Evolutionary conservation across 2,113 vertebrate genomes (phyloP).

Genomic region (Tachysurus fulvidraco): DNA sequence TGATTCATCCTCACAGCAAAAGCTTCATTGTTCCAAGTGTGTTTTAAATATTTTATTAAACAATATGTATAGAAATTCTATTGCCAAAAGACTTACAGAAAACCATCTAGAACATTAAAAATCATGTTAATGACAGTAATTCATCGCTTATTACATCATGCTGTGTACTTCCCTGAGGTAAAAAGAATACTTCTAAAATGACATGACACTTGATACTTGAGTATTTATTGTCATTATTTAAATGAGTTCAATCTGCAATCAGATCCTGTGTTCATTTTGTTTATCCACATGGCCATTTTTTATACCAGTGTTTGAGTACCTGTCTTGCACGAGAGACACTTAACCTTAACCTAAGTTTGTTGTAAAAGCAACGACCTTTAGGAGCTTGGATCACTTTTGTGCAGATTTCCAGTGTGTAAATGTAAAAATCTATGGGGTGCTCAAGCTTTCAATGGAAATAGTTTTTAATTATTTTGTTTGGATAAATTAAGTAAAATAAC

Average conservation of each 20-base stretch:
- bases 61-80: neutral
- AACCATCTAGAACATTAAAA: neutral
- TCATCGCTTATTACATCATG: neutral
- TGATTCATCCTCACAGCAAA: neutral
- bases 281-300: neutral
- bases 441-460: neutral
- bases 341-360: neutral
- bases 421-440: neutral
- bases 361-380: conserved; percentile 8
- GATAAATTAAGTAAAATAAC: neutral
- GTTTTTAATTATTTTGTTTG: neutral
- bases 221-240: neutral
- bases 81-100: neutral
- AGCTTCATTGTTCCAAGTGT: neutral
- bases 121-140: neutral
- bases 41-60: neutral
- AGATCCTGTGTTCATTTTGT: neutral
- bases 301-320: neutral
- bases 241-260: neutral
- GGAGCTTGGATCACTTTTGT: neutral
- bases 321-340: neutral
- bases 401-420: neutral
- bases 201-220: neutral
- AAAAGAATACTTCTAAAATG: neutral
- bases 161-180: neutral